Percentiles rank a stretch among this genome's conserved stretches.
phyloP scores from a whole-genome alignment of 2,113 vertebrate species.

The Coreoperca whiteheadi region DNA sequence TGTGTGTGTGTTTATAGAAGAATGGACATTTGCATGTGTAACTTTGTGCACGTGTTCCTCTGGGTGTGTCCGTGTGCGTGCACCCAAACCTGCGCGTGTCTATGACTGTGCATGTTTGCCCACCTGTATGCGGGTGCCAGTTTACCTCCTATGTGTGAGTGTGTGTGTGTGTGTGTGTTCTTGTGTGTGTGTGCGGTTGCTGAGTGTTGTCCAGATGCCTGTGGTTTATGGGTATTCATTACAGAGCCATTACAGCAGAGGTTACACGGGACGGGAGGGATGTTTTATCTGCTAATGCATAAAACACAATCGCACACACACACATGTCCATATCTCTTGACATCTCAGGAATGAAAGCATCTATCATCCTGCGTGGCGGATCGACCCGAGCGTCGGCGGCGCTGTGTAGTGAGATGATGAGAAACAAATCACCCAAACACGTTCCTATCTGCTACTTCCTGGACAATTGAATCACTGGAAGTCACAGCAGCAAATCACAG shows the following conservation, averaged over 20 bases:
- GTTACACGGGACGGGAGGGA: conserved; percentile 66
- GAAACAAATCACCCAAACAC: conserved; percentile 69
- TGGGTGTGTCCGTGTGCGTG: not conserved
- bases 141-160: not conserved
- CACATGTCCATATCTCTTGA: conserved; percentile 44
- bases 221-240: conserved; percentile 81
- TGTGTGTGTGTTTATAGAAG: not conserved
- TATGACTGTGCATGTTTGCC: not conserved
- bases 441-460: conserved; percentile 43
- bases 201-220: conserved; percentile 39
- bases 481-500: conserved; percentile 14
- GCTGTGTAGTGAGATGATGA: conserved; percentile 45
- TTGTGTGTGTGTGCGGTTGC: conserved; percentile 19
- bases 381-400: conserved; percentile 32
- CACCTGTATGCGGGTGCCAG: conserved; percentile 11
- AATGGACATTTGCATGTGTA: conserved; percentile 10
- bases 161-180: conserved; percentile 14
- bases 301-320: conserved; percentile 52
- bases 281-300: conserved; percentile 69
- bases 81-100: not conserved
- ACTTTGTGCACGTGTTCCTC: not conserved
- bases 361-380: conserved; percentile 37
- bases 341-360: conserved; percentile 66
- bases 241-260: conserved; percentile 76
- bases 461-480: conserved; percentile 51